Evolutionary conservation across 92 coral and sea anemone species (phyloP).

Genomic region (Porites lobata): DNA sequence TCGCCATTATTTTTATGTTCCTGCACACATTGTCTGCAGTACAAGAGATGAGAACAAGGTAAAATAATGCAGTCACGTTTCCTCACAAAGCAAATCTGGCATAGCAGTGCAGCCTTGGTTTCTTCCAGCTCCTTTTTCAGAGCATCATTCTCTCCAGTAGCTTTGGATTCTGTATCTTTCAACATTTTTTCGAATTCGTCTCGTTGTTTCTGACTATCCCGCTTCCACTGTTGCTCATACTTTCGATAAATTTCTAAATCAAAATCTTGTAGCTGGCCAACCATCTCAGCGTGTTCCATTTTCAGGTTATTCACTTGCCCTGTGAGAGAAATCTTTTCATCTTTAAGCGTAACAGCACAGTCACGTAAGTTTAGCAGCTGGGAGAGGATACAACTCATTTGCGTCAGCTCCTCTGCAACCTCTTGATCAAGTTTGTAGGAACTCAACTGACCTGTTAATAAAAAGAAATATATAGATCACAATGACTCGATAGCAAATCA

Average conservation of each 20-base stretch:
- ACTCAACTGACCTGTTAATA: conserved; percentile 8
- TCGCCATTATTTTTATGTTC: conserved; percentile 57
- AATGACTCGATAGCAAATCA: too few species aligned
- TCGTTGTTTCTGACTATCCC: neutral
- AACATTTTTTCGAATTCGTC: conserved; percentile 1
- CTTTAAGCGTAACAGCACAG: conserved; percentile 22
- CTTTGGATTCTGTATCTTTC: conserved; percentile 1
- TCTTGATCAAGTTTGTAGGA: conserved; percentile 28
- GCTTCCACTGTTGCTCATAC: neutral
- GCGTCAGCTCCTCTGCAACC: conserved; percentile 15
- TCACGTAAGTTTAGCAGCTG: conserved; percentile 11
- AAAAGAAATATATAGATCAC: too few species aligned
- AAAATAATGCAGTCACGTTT: conserved; percentile 79
- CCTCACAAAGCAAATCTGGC: conserved; percentile 79
- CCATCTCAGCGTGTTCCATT: neutral
- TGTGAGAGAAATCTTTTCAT: conserved; percentile 25
- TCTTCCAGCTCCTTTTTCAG: conserved; percentile 32
- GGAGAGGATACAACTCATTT: neutral
- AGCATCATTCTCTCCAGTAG: neutral
- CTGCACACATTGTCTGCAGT: conserved; percentile 71
- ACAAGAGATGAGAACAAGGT: conserved; percentile 83
- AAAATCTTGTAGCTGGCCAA: neutral
- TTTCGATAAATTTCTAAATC: neutral
- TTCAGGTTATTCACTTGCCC: conserved; percentile 12
- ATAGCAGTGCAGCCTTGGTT: conserved; percentile 26